These are phyloP conservation scores for Aurelia sp. DNA, from an alignment of 30 jellyfish, hydroid and myxozoan species.

Conservation along the genomic window DNA sequence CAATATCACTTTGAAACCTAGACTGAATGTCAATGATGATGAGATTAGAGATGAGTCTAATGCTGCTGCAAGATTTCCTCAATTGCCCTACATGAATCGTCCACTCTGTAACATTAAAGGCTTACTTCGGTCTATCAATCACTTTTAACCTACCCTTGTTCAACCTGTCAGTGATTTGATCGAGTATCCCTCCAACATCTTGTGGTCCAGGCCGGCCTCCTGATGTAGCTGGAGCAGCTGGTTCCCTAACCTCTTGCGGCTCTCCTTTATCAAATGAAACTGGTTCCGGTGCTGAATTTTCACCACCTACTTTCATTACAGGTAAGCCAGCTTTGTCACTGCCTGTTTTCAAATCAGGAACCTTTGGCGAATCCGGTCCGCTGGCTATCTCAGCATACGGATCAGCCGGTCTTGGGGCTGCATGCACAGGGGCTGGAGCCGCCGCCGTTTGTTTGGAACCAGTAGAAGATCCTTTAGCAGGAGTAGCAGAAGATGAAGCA, in stretches of 20 bases:
- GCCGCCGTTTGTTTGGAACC: constrained; percentile 23
- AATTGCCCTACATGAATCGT: no score
- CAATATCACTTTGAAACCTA: no score
- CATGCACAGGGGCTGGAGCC: constrained; percentile 46
- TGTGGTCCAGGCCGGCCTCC: constrained; percentile 79
- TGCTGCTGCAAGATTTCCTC: no score
- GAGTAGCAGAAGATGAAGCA: constrained; percentile 25
- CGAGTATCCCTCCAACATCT: constrained; percentile 98
- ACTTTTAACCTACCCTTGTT: constrained; percentile 82
- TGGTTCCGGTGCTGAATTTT: constrained; percentile 45
- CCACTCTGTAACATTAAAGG: no score
- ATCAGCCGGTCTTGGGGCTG: constrained; percentile 35
- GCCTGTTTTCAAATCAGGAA: constrained; percentile 92
- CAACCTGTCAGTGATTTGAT: constrained; percentile 87
- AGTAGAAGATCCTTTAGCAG: constrained; percentile 4
- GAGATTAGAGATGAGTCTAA: no score
- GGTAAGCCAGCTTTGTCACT: constrained; percentile 74
- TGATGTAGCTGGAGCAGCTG: constrained; percentile 11
- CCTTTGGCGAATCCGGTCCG: constrained; percentile 98
- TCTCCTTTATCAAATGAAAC: constrained; percentile 45
- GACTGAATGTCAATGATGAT: no score
- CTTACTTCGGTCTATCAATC: not conserved
- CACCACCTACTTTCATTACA: constrained; percentile 72
- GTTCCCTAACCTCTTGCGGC: constrained; percentile 16
- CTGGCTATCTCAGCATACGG: constrained; percentile 99